phyloP scores from a whole-genome alignment of 64 coral and sea anemone genomes.

The Pocillopora verrucosa region DNA sequence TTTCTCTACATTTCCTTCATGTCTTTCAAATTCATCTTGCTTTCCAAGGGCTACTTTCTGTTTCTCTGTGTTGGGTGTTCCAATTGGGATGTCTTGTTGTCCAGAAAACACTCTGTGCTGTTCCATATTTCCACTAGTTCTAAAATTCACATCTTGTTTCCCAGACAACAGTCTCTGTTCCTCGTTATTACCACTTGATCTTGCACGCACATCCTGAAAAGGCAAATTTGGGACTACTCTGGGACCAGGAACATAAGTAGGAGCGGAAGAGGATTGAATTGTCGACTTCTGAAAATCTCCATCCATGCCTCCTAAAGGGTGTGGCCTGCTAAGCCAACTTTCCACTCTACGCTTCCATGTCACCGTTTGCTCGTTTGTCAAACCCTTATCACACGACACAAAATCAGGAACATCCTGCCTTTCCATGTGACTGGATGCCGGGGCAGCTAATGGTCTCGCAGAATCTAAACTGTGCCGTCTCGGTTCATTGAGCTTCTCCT shows the following conservation, averaged over 20 bases:
- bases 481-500: neutral
- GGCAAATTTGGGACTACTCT: neutral
- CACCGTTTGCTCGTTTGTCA: slow-evolving; percentile 2
- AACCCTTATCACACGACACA: neutral
- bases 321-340: slow-evolving; percentile 25
- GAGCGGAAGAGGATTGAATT: neutral
- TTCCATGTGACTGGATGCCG: neutral
- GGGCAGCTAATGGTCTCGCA: neutral
- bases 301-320: neutral
- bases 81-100: neutral
- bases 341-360: slow-evolving; percentile 5
- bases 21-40: neutral
- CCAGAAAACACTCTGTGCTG: neutral
- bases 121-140: neutral
- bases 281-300: neutral
- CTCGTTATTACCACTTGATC: too few species aligned
- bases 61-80: neutral
- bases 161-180: too few species aligned
- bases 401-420: neutral
- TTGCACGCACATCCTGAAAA: neutral
- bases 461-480: slow-evolving; percentile 7
- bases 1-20: neutral
- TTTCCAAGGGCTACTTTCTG: neutral
- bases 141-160: neutral
- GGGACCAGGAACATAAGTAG: neutral